Base-by-base conservation (phyloP, 53 echinoderm and acorn worm genomes). In the Hippasteria phrygiana region DNA sequence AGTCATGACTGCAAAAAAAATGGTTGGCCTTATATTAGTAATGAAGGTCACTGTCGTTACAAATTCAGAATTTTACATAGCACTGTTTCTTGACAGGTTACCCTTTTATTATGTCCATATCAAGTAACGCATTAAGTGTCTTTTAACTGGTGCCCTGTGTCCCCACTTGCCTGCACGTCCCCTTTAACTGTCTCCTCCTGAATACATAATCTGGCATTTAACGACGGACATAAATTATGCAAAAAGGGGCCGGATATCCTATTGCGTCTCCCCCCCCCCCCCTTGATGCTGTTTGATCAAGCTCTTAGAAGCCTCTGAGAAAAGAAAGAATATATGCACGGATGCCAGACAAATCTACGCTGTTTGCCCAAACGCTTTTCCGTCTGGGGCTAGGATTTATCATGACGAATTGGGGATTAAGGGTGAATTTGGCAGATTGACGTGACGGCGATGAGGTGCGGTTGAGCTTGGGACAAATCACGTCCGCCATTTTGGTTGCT, bases 401-500 rank as follows among this genome's bases (percentile, higher is more conserved):
- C 3, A 59, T 1, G 2, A 59, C 3, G 26, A n/a, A 26, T 5
- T 24, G 26, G 27, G 26, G 59, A 4, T 22, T 12, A 24, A 1
- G n/a, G n/a, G n/a, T 59, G n/a, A 24, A 7, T 0, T 1, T 59
- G 8, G 3, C 12, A 22, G 69, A 3, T 14, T 67, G 2, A 67
- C 2, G 9, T 67, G 5, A 9, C 10, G 18, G 17, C 17, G 69
- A 8, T 0, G 34, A 4, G 36, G 11, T 34, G 69, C 37, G 13
- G 9, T 67, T 67, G 1, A 33, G 20, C 4, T 65, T 65, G 27
- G 64, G 17, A 12, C 32, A 56, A 62, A 79, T 38, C 17, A 62
- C 39, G 59, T 55, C 79, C 22, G 79, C 56, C 79, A 79, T 79
- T 62, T 79, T 79, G 79, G 79, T 79, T 79, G 79, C 59, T 26